Conservation (phyloP, 2,888 invertebrate species). For the Hartigia nigra region DNA sequence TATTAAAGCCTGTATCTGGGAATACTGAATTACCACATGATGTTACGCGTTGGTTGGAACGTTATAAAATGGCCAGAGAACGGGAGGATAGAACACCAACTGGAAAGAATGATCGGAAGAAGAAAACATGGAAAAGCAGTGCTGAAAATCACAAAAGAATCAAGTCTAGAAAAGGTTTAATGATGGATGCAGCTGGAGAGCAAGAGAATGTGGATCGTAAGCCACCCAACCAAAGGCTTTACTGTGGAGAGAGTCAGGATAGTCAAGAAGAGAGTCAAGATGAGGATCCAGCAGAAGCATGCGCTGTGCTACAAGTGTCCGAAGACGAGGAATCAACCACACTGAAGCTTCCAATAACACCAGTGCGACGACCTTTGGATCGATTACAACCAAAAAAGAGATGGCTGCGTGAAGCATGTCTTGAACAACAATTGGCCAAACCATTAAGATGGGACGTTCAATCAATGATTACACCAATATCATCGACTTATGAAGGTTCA, state of each 20-base stretch:
- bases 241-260: slow-evolving; percentile 49
- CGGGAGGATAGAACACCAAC: slow-evolving; percentile 62
- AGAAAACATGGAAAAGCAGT: slow-evolving; percentile 65
- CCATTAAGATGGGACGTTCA: slow-evolving; percentile 67
- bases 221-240: slow-evolving; percentile 52
- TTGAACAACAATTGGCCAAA: slow-evolving; percentile 68
- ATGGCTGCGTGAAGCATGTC: slow-evolving; percentile 71
- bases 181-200: slow-evolving; percentile 63
- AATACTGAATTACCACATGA: slow-evolving; percentile 68
- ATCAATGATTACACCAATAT: slow-evolving; percentile 12
- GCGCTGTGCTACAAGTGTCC: slow-evolving; percentile 53
- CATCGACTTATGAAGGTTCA: slow-evolving; percentile 1
- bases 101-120: slow-evolving; percentile 64
- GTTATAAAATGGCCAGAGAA: slow-evolving; percentile 64
- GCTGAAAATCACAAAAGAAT: slow-evolving; percentile 65
- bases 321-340: slow-evolving; percentile 56
- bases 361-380: slow-evolving; percentile 57
- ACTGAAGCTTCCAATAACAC: slow-evolving; percentile 52
- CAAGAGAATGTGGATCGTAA: slow-evolving; percentile 61
- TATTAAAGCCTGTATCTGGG: slow-evolving; percentile 66
- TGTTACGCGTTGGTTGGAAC: slow-evolving; percentile 69
- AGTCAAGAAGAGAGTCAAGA: slow-evolving; percentile 61
- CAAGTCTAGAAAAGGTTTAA: slow-evolving; percentile 66
- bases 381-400: slow-evolving; percentile 71
- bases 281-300: slow-evolving; percentile 55